Percentiles rank a stretch among this genome's conserved stretches.
Evolutionary conservation across 2,888 invertebrate species (phyloP).

Genomic region (Epistrophe eligans): DNA sequence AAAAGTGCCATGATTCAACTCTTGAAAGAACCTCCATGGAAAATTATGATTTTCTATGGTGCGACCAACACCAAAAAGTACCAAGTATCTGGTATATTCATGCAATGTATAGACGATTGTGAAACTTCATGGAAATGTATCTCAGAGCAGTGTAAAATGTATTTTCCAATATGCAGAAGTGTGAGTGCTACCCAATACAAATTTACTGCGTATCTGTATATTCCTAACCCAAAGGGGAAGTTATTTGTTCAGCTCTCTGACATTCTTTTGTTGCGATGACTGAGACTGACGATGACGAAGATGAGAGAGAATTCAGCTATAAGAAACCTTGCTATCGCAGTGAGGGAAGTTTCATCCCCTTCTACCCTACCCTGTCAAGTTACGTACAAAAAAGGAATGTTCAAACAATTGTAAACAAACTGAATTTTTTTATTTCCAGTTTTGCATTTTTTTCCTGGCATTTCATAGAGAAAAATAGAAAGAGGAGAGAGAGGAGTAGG

Average conservation of each 20-base stretch:
- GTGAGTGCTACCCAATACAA: constrained; percentile 69
- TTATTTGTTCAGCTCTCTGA: constrained; percentile 39
- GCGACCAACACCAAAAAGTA: constrained; percentile 68
- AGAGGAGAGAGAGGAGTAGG: constrained; percentile 5
- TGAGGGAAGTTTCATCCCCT: constrained; percentile 32
- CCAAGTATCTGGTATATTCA: constrained; percentile 38
- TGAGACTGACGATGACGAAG: neutral
- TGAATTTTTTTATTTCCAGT: constrained; percentile 61
- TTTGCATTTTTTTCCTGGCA: constrained; percentile 44
- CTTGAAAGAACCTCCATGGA: constrained; percentile 52
- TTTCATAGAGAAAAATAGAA: constrained; percentile 21
- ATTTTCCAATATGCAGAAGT: constrained; percentile 70
- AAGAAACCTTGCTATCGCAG: constrained; percentile 31
- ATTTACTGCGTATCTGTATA: constrained; percentile 37
- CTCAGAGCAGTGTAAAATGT: constrained; percentile 78
- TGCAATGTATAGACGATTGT: constrained; percentile 47
- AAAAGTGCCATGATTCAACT: constrained; percentile 80
- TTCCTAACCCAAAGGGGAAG: constrained; percentile 72
- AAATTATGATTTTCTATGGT: constrained; percentile 51
- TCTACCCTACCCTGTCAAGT: constrained; percentile 45
- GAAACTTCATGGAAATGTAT: constrained; percentile 76
- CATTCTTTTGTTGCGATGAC: constrained; percentile 36
- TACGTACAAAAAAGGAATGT: constrained; percentile 70
- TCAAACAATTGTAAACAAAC: constrained; percentile 76
- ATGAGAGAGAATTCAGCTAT: constrained; percentile 60